A percentile compares a stretch with the other conserved stretches of the same genome.
These are phyloP conservation scores for Balearica regulorum DNA, from an alignment of 2,797 vertebrate genomes.

Conservation along the genomic window DNA sequence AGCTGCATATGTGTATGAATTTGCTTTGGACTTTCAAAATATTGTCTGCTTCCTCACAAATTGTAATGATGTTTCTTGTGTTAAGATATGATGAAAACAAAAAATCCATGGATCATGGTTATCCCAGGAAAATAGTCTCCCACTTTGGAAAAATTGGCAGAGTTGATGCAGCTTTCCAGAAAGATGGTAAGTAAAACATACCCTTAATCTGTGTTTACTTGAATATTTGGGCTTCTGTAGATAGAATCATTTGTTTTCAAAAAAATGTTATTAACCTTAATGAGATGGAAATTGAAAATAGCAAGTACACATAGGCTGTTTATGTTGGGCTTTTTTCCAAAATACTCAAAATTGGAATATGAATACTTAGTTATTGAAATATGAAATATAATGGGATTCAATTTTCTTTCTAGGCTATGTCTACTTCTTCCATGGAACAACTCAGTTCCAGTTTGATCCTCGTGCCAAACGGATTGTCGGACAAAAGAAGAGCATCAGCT, in stretches of 20 bases:
- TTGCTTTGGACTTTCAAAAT: background rate
- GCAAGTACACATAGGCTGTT: background rate
- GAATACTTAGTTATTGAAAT: too few relatives aligned
- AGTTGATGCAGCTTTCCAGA: conserved; percentile 82
- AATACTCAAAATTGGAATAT: background rate
- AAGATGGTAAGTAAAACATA: conserved; percentile 71
- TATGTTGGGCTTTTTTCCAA: background rate
- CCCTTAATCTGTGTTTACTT: background rate
- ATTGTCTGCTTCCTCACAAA: background rate
- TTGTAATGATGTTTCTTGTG: background rate
- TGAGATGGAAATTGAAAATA: background rate
- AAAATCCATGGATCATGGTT: conserved; percentile 75
- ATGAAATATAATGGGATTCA: background rate
- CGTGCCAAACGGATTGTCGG: conserved; percentile 18
- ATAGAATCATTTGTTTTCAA: background rate
- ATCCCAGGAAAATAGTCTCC: conserved; percentile 69
- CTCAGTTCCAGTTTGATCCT: conserved; percentile 69
- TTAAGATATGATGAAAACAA: conserved; percentile 81
- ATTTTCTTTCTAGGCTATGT: conserved; percentile 63
- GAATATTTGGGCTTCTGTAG: background rate
- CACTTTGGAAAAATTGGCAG: conserved; percentile 74
- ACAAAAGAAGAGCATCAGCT: conserved; percentile 57
- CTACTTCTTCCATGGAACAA: conserved; percentile 72
- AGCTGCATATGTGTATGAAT: background rate
- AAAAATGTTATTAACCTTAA: background rate